phyloP scores from a whole-genome alignment of 2,888 invertebrate species.

The Stegophylla sp. region DNA sequence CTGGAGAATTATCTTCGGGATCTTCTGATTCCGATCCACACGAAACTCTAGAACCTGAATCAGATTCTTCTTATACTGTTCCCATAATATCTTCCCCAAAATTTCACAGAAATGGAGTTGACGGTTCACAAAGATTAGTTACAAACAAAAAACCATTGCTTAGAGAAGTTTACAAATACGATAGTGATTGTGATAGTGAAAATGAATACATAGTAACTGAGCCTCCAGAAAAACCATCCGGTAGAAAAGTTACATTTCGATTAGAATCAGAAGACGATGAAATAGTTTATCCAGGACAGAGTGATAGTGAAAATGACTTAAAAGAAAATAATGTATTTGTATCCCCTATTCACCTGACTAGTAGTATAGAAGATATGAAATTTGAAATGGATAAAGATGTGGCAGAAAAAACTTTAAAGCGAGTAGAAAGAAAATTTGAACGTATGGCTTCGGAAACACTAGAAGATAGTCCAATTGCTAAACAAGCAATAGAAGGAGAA shows the following conservation, averaged over 20 bases:
- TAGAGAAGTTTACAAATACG: slow-evolving; percentile 64
- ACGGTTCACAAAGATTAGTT: slow-evolving; percentile 64
- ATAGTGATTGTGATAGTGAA: slow-evolving; percentile 64
- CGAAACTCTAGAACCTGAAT: slow-evolving; percentile 57
- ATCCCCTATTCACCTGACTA: neutral
- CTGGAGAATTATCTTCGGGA: slow-evolving; percentile 60
- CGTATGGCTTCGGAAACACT: slow-evolving; percentile 67
- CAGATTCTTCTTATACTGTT: slow-evolving; percentile 14
- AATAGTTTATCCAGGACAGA: slow-evolving; percentile 59
- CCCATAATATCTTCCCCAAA: slow-evolving; percentile 64
- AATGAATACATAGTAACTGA: slow-evolving; percentile 63
- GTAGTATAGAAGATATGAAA: slow-evolving; percentile 34
- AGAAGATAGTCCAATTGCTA: slow-evolving; percentile 63
- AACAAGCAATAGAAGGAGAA: slow-evolving; percentile 63
- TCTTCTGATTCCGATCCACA: slow-evolving; percentile 63
- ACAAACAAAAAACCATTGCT: slow-evolving; percentile 64
- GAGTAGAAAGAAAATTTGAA: slow-evolving; percentile 68
- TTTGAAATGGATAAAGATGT: slow-evolving; percentile 33
- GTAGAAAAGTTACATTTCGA: slow-evolving; percentile 66
- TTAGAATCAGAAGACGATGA: slow-evolving; percentile 66
- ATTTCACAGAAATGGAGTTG: slow-evolving; percentile 64
- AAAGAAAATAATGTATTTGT: neutral
- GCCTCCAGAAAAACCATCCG: slow-evolving; percentile 60
- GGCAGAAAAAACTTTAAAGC: slow-evolving; percentile 65
- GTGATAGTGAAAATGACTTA: slow-evolving; percentile 53